Evolutionary conservation across 2,113 vertebrate species (phyloP), one percentile per base, ranked within the genome.

Genomic region (Myotis brandtii): DNA sequence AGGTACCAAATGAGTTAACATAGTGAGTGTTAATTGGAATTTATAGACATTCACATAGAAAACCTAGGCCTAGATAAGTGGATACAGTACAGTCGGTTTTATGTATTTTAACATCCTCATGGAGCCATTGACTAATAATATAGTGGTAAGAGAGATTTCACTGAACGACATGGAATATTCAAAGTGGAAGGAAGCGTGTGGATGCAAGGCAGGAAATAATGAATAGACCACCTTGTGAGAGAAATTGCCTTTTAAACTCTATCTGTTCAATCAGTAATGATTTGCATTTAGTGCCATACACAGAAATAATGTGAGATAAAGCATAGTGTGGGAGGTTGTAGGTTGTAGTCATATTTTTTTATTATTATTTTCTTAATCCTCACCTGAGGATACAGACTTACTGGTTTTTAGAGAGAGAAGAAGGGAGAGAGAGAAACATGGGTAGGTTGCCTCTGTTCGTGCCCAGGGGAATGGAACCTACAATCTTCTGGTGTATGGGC

Each of bases 161-260:
- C 18, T 46, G 12, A 30, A 81, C 89, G 9, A 27, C 5, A 32
- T 48, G 4, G 64, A 73, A 62, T 94, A 75, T 40, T 75, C 72
- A 75, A 85, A 86, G 21, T 40, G 14, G 10, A 27, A 40, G 4
- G 6, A 82, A 62, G 20, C 21, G 32, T 75, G 59, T 86, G 50
- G 8, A 43, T 75, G 17, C 56, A 80, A 67, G 14, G 25, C 5
- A 81, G 37, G 5, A 67, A 92, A 80, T 79, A 75, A 25, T 1
- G 10, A 7, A 69, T 50, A 85, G 11, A 72, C 9, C 34, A 3
- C 17, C 1, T 50, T 9, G 40, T 32, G 40, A 92, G 37, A 92
- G 27, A 92, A 86, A 85, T 13, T 86, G 21, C 27, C 34, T 25
- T 76, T 92, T 69, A 81, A 82, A 40, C 8, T 66, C 34, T 23